Conservation (phyloP, 2,113 vertebrate genomes). For the Chitala chitala region DNA sequence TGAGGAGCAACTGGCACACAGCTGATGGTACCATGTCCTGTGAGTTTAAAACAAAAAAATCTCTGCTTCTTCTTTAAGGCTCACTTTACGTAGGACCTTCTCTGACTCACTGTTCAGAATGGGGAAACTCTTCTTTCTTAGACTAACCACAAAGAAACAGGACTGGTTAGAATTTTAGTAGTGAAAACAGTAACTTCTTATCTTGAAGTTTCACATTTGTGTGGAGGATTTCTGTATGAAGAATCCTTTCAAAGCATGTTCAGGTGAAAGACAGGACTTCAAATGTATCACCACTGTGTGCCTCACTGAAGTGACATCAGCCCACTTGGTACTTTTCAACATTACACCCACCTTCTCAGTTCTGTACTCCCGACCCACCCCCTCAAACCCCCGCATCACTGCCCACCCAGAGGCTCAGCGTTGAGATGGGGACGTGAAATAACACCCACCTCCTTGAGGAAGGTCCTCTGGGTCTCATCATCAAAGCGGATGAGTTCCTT, state of each 20-base stretch:
- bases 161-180: background rate
- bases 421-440: too few relatives aligned
- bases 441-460: constrained; percentile 92
- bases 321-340: too few relatives aligned
- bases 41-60: background rate
- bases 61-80: background rate
- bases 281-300: too few relatives aligned
- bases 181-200: background rate
- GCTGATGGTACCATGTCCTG: too few relatives aligned
- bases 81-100: background rate
- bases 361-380: background rate
- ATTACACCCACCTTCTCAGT: too few relatives aligned
- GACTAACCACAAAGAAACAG: background rate
- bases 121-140: background rate
- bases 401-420: too few relatives aligned
- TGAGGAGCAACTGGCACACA: too few relatives aligned
- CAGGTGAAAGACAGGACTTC: too few relatives aligned
- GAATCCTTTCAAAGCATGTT: too few relatives aligned
- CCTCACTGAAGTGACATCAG: too few relatives aligned
- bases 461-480: constrained; percentile 89
- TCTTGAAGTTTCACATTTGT: background rate
- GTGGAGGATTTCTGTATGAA: background rate
- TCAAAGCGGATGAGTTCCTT: constrained; percentile 96
- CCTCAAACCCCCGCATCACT: background rate
- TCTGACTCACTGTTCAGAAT: background rate